A percentile compares a stretch with the other conserved stretches of the same genome.
Evolutionary conservation across 2,888 invertebrate species (phyloP).

Genomic region (Apamea crenata): DNA sequence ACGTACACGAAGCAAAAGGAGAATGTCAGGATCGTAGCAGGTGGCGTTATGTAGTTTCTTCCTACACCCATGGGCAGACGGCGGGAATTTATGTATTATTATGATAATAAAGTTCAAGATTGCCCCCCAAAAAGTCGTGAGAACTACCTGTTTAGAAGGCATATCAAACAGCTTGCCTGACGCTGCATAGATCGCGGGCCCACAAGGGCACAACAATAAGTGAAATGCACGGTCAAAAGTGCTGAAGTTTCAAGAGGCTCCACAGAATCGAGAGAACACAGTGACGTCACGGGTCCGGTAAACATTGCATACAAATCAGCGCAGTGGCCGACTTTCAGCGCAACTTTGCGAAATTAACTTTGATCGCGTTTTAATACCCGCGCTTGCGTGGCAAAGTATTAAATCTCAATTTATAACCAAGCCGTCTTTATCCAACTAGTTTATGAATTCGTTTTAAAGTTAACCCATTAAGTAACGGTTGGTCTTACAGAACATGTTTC

Average conservation of each 20-base stretch:
- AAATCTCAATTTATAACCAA: constrained; percentile 77
- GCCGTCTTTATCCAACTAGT: constrained; percentile 75
- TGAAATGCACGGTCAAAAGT: constrained; percentile 74
- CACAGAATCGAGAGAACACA: constrained; percentile 64
- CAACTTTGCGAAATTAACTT: constrained; percentile 81
- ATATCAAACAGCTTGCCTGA: constrained; percentile 11
- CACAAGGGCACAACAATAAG: constrained; percentile 64
- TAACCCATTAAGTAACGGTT: constrained; percentile 58
- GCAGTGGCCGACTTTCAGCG: constrained; percentile 70
- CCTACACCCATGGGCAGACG: neutral
- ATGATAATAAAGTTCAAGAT: neutral
- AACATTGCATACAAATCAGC: constrained; percentile 82
- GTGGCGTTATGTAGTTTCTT: neutral
- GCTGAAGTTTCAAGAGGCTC: constrained; percentile 76
- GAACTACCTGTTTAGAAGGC: constrained; percentile 8
- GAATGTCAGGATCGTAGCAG: too few species aligned
- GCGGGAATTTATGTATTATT: neutral
- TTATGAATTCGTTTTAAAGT: constrained; percentile 75
- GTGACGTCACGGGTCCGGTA: constrained; percentile 74
- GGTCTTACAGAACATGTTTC: constrained; percentile 58
- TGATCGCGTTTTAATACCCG: constrained; percentile 81
- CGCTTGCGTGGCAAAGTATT: constrained; percentile 73
- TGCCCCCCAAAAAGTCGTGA: neutral
- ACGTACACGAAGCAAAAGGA: neutral
- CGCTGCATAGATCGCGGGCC: constrained; percentile 55